Conservation (phyloP, 2,888 invertebrate genomes). For the Pharmacophagus antenor region DNA sequence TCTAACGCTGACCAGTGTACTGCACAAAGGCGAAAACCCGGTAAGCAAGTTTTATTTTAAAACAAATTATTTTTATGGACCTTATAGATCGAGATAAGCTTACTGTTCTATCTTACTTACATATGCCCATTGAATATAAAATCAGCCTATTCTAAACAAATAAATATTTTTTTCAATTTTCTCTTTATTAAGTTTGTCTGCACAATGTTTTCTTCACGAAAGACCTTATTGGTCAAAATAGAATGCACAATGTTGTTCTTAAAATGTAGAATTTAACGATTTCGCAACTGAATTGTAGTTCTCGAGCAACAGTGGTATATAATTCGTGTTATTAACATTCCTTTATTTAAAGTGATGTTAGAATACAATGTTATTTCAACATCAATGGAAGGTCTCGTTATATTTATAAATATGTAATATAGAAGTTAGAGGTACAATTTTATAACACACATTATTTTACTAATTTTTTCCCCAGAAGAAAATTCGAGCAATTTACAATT, state of each 20-base stretch:
- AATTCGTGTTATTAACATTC: slow-evolving; percentile 3
- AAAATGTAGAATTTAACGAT: neutral
- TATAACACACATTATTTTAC: no score
- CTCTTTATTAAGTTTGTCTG: no score
- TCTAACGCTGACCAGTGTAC: slow-evolving; percentile 79
- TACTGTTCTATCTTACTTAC: neutral
- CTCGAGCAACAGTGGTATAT: slow-evolving; percentile 6
- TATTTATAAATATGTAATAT: slow-evolving; percentile 12
- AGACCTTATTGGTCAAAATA: neutral
- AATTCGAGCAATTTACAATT: no score
- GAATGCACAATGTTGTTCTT: neutral
- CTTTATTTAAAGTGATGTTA: slow-evolving; percentile 19
- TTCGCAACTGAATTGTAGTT: slow-evolving; percentile 9
- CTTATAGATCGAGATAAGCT: no score
- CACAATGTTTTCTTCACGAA: no score
- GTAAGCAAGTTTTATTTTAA: slow-evolving; percentile 49
- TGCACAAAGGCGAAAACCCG: slow-evolving; percentile 82
- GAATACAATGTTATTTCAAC: slow-evolving; percentile 13
- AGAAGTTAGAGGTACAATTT: no score
- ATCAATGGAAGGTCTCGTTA: slow-evolving; percentile 6
- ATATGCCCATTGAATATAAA: no score
- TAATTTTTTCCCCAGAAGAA: no score
- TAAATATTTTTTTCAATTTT: no score
- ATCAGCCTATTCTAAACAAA: no score
- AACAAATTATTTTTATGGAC: neutral